phyloP scores from a whole-genome alignment of 2,888 invertebrate species.

The Zele albiditarsus region DNA sequence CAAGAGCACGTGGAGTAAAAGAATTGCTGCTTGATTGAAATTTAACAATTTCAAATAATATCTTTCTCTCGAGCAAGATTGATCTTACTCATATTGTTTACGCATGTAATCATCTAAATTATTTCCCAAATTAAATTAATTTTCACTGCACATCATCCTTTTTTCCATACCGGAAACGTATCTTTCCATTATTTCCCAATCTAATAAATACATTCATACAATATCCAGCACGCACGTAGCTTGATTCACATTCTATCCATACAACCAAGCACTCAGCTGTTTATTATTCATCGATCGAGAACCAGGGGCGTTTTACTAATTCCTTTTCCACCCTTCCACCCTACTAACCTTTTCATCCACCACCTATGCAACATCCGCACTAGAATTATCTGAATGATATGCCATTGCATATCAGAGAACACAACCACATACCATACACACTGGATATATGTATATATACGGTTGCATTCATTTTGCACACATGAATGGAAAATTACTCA shows the following conservation, averaged over 20 bases:
- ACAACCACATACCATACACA: background rate
- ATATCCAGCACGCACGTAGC: background rate
- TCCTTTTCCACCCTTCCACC: background rate
- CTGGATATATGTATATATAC: conserved; percentile 9
- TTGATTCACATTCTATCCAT: conserved; percentile 24
- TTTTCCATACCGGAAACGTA: background rate
- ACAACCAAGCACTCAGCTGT: conserved; percentile 33
- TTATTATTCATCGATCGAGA: conserved; percentile 44
- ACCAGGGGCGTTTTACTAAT: conserved; percentile 6
- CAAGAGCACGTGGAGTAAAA: too few species aligned
- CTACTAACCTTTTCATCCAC: background rate
- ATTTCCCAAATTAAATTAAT: too few species aligned
- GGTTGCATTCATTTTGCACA: conserved; percentile 11
- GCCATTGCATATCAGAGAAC: conserved; percentile 27
- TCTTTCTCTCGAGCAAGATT: too few species aligned
- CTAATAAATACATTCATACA: conserved; percentile 28
- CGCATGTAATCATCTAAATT: too few species aligned
- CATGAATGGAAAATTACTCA: conserved; percentile 39
- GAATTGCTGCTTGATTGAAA: too few species aligned
- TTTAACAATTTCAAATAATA: too few species aligned
- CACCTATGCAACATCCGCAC: conserved; percentile 28
- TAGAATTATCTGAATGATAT: conserved; percentile 42
- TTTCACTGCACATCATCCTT: too few species aligned
- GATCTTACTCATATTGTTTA: too few species aligned
- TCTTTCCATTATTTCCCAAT: conserved; percentile 24